These are phyloP conservation scores for Micrasema longulum DNA, from an alignment of 1,140 invertebrate genomes.

Conservation along the genomic window DNA sequence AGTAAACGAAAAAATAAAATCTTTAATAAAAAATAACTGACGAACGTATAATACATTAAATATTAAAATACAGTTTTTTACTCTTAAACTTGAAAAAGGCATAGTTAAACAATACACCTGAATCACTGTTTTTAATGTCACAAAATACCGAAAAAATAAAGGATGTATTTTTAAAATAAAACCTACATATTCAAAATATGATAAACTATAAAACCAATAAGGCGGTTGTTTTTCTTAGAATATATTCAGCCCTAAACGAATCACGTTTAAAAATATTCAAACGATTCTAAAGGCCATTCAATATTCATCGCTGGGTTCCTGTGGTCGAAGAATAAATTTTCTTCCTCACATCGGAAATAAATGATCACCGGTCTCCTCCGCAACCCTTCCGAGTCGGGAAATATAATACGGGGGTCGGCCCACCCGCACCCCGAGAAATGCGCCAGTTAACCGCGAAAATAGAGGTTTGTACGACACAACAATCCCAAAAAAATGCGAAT, in stretches of 20 bases:
- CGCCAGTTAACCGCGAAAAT: constrained; percentile 29
- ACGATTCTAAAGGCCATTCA: constrained; percentile 43
- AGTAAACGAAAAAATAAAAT: too few relatives aligned
- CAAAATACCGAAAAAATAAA: too few relatives aligned
- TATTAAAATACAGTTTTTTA: too few relatives aligned
- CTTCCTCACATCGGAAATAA: constrained; percentile 39
- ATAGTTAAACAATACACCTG: too few relatives aligned
- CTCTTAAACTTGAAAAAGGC: too few relatives aligned
- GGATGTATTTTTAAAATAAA: too few relatives aligned
- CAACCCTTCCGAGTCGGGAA: constrained; percentile 19
- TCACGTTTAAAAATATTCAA: constrained; percentile 43
- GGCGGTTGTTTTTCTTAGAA: too few relatives aligned
- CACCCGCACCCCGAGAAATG: neutral
- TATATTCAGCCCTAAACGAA: constrained; percentile 18
- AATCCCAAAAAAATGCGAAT: constrained; percentile 27
- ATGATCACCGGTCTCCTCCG: constrained; percentile 31
- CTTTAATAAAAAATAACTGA: too few relatives aligned
- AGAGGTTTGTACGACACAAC: constrained; percentile 23
- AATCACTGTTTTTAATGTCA: too few relatives aligned
- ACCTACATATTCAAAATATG: too few relatives aligned
- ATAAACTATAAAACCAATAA: too few relatives aligned
- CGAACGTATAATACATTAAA: too few relatives aligned
- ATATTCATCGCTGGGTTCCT: constrained; percentile 40
- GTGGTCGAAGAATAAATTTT: constrained; percentile 40
- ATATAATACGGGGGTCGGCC: constrained; percentile 15